Conservation (phyloP, 2,113 vertebrate species). For the Scomber scombrus region DNA sequence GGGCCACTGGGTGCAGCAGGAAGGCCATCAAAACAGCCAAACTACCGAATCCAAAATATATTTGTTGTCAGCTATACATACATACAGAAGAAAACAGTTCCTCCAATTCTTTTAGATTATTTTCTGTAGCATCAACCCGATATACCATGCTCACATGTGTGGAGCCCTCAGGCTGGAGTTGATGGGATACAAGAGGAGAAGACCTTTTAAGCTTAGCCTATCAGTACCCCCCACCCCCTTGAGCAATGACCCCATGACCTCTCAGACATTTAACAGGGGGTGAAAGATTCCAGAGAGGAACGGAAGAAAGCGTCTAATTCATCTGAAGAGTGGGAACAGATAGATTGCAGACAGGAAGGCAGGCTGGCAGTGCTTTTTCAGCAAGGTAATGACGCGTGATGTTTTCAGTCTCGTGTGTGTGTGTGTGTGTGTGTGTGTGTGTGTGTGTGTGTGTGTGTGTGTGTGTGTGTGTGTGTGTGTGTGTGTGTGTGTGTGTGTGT, state of each 20-base stretch:
- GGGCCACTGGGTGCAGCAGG: slow-evolving; percentile 16
- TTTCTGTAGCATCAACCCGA: background rate
- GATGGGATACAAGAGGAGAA: slow-evolving; percentile 25
- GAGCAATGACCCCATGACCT: slow-evolving; percentile 37
- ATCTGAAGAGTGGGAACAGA: slow-evolving; percentile 52
- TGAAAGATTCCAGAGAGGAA: background rate
- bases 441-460: background rate
- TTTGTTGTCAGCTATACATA: background rate
- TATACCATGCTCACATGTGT: slow-evolving; percentile 5
- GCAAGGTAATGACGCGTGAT: slow-evolving; percentile 71
- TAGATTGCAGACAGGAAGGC: slow-evolving; percentile 38
- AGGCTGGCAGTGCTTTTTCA: slow-evolving; percentile 53
- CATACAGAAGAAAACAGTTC: background rate
- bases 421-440: slow-evolving; percentile 7
- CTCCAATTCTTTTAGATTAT: slow-evolving; percentile 11
- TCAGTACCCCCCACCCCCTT: slow-evolving; percentile 11
- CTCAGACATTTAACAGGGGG: slow-evolving; percentile 12
- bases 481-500: slow-evolving; percentile 19
- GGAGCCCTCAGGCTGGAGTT: slow-evolving; percentile 28
- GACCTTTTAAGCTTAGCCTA: slow-evolving; percentile 36
- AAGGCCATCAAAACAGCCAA: slow-evolving; percentile 25
- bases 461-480: slow-evolving; percentile 19
- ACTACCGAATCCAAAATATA: slow-evolving; percentile 20
- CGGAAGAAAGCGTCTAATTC: slow-evolving; percentile 49
- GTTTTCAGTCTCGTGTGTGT: slow-evolving; percentile 49